Percentiles rank a stretch among this genome's conserved stretches.
Evolutionary conservation across 2,888 invertebrate genomes (phyloP).

Genomic region (Plemyria rubiginata): DNA sequence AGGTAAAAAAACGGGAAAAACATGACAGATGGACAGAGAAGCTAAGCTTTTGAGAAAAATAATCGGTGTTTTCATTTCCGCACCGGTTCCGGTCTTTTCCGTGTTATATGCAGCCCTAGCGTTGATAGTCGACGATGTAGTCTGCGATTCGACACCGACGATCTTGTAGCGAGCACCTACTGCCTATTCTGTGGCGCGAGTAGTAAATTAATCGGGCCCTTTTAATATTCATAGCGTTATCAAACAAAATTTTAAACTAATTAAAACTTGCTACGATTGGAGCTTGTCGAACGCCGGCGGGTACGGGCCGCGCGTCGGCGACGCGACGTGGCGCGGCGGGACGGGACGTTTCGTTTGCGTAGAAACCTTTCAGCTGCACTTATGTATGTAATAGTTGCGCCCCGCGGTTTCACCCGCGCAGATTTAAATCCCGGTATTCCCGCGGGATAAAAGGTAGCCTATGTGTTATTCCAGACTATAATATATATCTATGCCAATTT

Average conservation of each 20-base stretch:
- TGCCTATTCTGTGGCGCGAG: slow-evolving; percentile 50
- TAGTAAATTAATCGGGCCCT: slow-evolving; percentile 78
- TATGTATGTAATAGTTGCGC: too few species aligned
- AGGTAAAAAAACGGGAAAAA: too few species aligned
- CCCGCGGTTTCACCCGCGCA: too few species aligned
- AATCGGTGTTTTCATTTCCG: background rate
- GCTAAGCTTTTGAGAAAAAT: background rate
- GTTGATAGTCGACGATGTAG: slow-evolving; percentile 36
- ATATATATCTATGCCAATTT: too few species aligned
- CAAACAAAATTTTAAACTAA: slow-evolving; percentile 81
- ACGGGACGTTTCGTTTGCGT: slow-evolving; percentile 28
- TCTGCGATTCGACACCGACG: slow-evolving; percentile 48
- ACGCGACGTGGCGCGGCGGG: slow-evolving; percentile 15
- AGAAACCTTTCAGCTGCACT: too few species aligned
- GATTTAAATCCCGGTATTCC: too few species aligned
- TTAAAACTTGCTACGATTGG: slow-evolving; percentile 77
- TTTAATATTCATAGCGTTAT: slow-evolving; percentile 82
- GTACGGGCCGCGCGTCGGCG: slow-evolving; percentile 21
- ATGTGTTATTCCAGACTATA: too few species aligned
- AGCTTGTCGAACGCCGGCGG: slow-evolving; percentile 38
- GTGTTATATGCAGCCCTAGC: slow-evolving; percentile 11
- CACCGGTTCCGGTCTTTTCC: background rate
- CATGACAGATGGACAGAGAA: too few species aligned
- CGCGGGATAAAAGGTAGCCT: too few species aligned
- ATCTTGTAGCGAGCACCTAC: slow-evolving; percentile 11